Percentiles rank a stretch among this genome's conserved stretches.
Evolutionary conservation across 2,888 invertebrate genomes (phyloP).

Genomic region (Diplolepis rosae): DNA sequence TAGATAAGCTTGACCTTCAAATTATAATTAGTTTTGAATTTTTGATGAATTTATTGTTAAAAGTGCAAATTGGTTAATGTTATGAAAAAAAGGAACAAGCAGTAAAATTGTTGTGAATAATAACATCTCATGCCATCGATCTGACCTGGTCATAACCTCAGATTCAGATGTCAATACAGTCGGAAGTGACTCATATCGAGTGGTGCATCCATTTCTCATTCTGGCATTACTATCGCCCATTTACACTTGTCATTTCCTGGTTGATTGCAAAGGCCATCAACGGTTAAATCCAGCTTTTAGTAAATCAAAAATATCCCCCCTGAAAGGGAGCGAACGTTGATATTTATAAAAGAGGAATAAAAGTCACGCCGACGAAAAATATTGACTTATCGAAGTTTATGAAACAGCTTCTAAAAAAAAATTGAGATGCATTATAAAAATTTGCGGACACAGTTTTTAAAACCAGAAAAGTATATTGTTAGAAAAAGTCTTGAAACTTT

Average conservation of each 20-base stretch:
- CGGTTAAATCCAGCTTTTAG: background rate
- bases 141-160: constrained; percentile 14
- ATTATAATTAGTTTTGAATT: background rate
- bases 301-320: constrained; percentile 11
- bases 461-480: too few relatives aligned
- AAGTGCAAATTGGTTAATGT: background rate
- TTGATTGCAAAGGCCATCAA: constrained; percentile 37
- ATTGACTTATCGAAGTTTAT: background rate
- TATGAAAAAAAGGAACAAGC: too few relatives aligned
- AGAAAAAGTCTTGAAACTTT: too few relatives aligned
- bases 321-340: background rate
- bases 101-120: constrained; percentile 7
- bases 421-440: too few relatives aligned
- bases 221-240: constrained; percentile 40
- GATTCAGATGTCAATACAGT: constrained; percentile 19
- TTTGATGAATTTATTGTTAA: background rate
- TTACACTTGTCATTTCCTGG: constrained; percentile 47
- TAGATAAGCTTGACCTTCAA: too few relatives aligned
- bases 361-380: background rate
- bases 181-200: constrained; percentile 27
- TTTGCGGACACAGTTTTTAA: too few relatives aligned
- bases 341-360: background rate
- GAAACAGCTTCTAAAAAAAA: background rate
- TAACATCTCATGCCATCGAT: constrained; percentile 25
- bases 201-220: constrained; percentile 6